Base-by-base conservation (phyloP, 2,797 vertebrate genomes). In the Rhodeus uyekii region DNA sequence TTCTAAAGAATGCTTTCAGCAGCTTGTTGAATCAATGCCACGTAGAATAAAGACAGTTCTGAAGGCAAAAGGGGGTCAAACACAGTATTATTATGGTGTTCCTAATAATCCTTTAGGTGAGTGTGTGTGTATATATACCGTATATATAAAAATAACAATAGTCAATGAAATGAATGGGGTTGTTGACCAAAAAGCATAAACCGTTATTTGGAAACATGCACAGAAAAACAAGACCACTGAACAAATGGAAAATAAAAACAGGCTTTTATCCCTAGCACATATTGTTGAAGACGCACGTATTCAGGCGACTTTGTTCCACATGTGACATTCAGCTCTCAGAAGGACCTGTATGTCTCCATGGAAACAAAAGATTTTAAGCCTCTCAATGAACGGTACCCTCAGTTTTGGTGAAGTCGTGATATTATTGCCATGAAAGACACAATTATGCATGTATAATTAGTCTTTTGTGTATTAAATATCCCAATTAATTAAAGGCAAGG, bases 341-440 rank as follows among this genome's bases (percentile, higher is more conserved):
- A 65, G 46, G 71, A 81, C 18, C 61, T 68, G 48, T 34, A 50
- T 29, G 77, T 84, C 64, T 84, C 83, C 78, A 84, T 68, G 65
- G 83, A 42, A 76, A 84, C 78, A 84, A 50, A n/a, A 50, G 29
- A 55, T 39, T 68, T 75, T 48, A 69, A 76, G 60, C 58, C 48
- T 76, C 71, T 74, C 22, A 38, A 44, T 24, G 8, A 75, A 61
- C 3, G 3, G 12, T 34, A 19, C 32, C n/a, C 2, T 46, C 50
- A 27, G 53, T 65, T 75, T 24, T 42, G 4, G 24, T 12, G 38
- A 46, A 9, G 36, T 75, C 58, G 32, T 55, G 24, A 65, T 74
- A 65, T 74, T 65, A 67, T 42, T 74, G 48, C 71, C 18, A 67
- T 67, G 46, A 75, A 8, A 75, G 24, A 72, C 24, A 78, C 22